phyloP scores from a whole-genome alignment of 1,140 invertebrate species.

The Parasteatoda tepidariorum region DNA sequence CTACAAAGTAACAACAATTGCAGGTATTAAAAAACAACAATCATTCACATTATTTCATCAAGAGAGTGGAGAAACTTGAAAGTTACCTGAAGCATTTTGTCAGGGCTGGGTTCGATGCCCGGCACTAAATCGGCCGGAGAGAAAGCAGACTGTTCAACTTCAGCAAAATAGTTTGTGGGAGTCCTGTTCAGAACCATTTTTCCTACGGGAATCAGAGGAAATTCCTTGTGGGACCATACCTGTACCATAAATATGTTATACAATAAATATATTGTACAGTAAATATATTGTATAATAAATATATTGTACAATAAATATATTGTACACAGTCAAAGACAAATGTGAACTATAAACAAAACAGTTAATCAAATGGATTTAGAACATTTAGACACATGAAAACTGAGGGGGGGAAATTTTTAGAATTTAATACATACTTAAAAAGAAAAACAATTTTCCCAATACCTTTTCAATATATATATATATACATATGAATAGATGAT shows the following conservation, averaged over 20 bases:
- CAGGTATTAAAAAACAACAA: background rate
- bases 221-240: slow-evolving; percentile 92
- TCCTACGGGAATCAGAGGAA: slow-evolving; percentile 91
- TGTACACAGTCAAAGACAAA: too few relatives aligned
- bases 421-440: too few relatives aligned
- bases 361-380: too few relatives aligned
- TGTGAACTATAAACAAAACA: too few relatives aligned
- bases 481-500: too few relatives aligned
- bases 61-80: background rate
- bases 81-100: slow-evolving; percentile 88
- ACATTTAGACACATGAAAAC: too few relatives aligned
- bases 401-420: too few relatives aligned
- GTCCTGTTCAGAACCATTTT: slow-evolving; percentile 89
- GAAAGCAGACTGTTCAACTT: slow-evolving; percentile 94
- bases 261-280: too few relatives aligned
- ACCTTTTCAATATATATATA: too few relatives aligned
- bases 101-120: slow-evolving; percentile 89
- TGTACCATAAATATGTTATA: slow-evolving; percentile 62
- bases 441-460: too few relatives aligned
- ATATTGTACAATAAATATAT: too few relatives aligned
- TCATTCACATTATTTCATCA: background rate
- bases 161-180: slow-evolving; percentile 92
- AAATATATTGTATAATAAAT: too few relatives aligned
- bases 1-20: slow-evolving; percentile 64
- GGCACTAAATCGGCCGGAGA: slow-evolving; percentile 91